phyloP scores from a whole-genome alignment of 2,113 vertebrate genomes.

The Nycticorax nycticorax region DNA sequence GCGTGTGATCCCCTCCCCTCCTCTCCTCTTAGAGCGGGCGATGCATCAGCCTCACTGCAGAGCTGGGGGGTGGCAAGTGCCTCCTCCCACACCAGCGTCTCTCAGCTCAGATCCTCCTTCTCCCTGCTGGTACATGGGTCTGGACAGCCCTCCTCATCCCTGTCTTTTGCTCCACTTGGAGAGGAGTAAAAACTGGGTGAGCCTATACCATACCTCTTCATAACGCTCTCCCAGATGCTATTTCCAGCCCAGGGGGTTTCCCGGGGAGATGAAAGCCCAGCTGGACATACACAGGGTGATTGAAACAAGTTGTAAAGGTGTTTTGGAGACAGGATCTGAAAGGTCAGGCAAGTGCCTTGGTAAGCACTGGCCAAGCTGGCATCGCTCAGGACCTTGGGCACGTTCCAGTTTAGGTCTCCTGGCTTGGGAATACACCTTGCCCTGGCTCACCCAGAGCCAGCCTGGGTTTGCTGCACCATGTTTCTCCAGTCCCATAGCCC shows the following conservation, averaged over 20 bases:
- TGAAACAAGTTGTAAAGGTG: neutral
- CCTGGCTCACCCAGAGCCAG: neutral
- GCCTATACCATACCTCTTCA: neutral
- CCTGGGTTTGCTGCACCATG: accelerated
- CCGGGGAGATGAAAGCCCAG: neutral
- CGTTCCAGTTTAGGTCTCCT: neutral
- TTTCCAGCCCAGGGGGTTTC: neutral
- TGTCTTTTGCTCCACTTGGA: neutral
- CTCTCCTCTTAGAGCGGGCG: neutral
- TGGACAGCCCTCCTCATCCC: neutral
- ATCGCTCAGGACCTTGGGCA: neutral
- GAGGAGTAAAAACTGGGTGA: neutral
- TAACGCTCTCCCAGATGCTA: neutral
- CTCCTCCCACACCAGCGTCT: neutral
- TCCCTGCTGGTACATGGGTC: neutral
- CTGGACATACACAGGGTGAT: neutral
- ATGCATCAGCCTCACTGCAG: neutral
- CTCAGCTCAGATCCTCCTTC: neutral
- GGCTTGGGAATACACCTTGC: neutral
- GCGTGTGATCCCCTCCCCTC: neutral
- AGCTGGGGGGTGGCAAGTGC: neutral
- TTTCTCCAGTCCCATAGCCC: neutral
- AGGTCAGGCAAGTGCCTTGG: neutral
- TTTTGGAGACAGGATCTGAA: neutral
- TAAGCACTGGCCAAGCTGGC: neutral